These are phyloP conservation scores for Cyclophora punctaria DNA, from an alignment of 2,888 invertebrate species.

Conservation along the genomic window DNA sequence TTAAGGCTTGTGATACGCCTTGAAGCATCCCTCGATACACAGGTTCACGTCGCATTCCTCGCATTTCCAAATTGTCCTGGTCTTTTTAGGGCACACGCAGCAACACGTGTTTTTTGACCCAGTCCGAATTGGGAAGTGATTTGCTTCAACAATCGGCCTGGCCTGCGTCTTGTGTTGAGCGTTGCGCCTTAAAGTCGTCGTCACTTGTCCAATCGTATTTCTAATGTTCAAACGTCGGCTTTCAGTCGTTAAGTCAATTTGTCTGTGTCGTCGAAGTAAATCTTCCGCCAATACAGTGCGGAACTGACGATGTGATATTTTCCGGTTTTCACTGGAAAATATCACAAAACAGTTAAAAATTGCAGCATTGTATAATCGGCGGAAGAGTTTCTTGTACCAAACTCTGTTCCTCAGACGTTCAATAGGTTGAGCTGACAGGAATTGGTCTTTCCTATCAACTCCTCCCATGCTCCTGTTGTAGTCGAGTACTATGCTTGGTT, in stretches of 20 bases:
- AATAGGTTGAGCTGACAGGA: constrained; percentile 19
- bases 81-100: constrained; percentile 13
- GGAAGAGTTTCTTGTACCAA: constrained; percentile 21
- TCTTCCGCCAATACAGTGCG: constrained; percentile 11
- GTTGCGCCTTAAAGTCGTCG: not conserved
- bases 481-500: constrained; percentile 12
- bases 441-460: constrained; percentile 22
- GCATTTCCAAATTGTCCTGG: constrained; percentile 22
- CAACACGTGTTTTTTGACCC: constrained; percentile 11
- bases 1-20: too few relatives aligned
- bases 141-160: constrained; percentile 1
- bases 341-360: constrained; percentile 16
- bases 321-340: constrained; percentile 3
- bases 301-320: constrained; percentile 12
- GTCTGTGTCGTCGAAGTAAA: constrained; percentile 9
- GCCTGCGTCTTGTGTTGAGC: not conserved
- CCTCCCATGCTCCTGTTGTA: constrained; percentile 25
- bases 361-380: constrained; percentile 8
- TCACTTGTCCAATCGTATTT: constrained; percentile 1
- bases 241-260: constrained; percentile 14
- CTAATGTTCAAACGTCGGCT: constrained; percentile 1
- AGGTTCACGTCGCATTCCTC: constrained; percentile 11
- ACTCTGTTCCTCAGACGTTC: constrained; percentile 13
- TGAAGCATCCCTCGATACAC: constrained; percentile 15
- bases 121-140: constrained; percentile 16